Evolutionary conservation across 2,888 invertebrate genomes (phyloP).

Genomic region (Amiota communis): DNA sequence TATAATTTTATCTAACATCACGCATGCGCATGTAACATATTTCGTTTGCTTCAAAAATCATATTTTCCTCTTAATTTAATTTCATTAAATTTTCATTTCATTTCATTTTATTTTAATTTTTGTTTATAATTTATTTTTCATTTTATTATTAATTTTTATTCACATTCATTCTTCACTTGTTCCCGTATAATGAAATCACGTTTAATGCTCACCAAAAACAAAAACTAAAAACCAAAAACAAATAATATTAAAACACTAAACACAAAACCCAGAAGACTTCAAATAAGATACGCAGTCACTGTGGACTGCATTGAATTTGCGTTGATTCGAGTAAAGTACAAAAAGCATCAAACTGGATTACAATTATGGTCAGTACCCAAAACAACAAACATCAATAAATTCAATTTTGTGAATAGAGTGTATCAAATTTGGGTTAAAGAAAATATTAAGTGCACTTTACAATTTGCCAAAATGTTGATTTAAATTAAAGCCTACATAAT

Average conservation of each 20-base stretch:
- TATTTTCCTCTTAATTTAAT: constrained; percentile 10
- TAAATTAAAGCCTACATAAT: neutral
- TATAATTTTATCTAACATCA: constrained; percentile 74
- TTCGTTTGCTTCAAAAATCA: constrained; percentile 59
- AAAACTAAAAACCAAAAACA: neutral
- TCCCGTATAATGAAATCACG: constrained; percentile 18
- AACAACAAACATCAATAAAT: neutral
- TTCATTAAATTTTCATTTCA: neutral
- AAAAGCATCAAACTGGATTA: constrained; percentile 73
- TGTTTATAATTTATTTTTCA: neutral
- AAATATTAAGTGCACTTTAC: constrained; percentile 32
- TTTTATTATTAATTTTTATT: constrained; percentile 5
- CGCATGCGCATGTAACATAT: constrained; percentile 73
- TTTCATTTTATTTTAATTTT: neutral
- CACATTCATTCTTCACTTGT: constrained; percentile 13
- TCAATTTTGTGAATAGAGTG: too few species aligned
- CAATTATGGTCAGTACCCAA: constrained; percentile 69
- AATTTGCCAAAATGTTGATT: constrained; percentile 1
- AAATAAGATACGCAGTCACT: constrained; percentile 33
- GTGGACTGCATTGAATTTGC: constrained; percentile 6
- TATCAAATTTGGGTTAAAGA: too few species aligned
- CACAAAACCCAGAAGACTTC: constrained; percentile 20
- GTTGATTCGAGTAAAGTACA: constrained; percentile 13
- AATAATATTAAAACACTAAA: neutral
- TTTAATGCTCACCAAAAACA: neutral